Evolutionary conservation across 1,140 invertebrate genomes (phyloP).

Genomic region (Lepidurus couesii): DNA sequence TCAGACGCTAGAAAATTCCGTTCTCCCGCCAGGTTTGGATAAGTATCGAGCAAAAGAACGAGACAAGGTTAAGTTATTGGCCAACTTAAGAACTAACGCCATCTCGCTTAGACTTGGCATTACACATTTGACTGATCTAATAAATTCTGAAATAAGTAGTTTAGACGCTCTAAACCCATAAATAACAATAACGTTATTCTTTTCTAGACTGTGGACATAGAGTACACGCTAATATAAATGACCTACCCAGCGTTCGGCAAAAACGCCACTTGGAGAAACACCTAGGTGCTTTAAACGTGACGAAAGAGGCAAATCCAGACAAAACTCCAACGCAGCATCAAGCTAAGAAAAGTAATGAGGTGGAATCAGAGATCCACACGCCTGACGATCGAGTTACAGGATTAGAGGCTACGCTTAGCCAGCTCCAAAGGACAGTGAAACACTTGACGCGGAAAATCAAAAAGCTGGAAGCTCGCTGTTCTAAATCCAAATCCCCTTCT

Average conservation of each 20-base stretch:
- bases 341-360: neutral
- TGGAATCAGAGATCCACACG: neutral
- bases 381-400: constrained; percentile 47
- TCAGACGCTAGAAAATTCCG: no score
- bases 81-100: no score
- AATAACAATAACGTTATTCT: neutral
- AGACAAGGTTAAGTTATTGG: no score
- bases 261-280: neutral
- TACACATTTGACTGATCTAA: neutral
- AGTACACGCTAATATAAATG: neutral
- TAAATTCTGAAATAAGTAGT: constrained; percentile 32
- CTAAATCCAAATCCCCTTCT: neutral
- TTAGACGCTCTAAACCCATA: constrained; percentile 36
- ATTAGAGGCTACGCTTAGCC: constrained; percentile 51
- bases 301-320: neutral
- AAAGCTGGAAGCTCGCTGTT: constrained; percentile 48
- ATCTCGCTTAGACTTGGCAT: no score
- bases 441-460: constrained; percentile 51
- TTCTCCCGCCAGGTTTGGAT: no score
- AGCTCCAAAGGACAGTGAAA: constrained; percentile 52
- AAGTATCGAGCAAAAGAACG: no score
- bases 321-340: neutral
- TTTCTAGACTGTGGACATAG: neutral
- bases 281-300: neutral
- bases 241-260: neutral